These are phyloP conservation scores for Phymanthus crucifer DNA, from an alignment of 92 coral and sea anemone genomes.

Conservation along the genomic window DNA sequence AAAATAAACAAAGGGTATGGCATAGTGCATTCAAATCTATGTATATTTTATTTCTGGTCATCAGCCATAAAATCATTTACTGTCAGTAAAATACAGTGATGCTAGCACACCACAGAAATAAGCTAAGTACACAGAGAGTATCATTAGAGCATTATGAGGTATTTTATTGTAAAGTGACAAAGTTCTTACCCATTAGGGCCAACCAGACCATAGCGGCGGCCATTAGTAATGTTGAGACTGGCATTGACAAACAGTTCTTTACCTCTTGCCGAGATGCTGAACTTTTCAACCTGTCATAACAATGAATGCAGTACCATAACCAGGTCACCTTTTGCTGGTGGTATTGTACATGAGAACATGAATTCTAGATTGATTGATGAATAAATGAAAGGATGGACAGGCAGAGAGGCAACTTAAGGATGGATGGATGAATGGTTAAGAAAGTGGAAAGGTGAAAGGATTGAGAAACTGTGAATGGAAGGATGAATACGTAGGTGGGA, in stretches of 20 bases:
- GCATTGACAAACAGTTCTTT: constrained; percentile 96
- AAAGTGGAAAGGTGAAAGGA: no score
- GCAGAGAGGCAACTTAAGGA: no score
- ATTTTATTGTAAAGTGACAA: background rate
- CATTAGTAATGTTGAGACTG: constrained; percentile 84
- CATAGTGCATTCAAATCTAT: no score
- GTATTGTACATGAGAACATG: no score
- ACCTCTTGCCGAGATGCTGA: constrained; percentile 96
- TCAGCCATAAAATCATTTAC: no score
- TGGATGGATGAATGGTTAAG: background rate
- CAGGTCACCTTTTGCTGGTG: no score
- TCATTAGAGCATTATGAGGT: background rate
- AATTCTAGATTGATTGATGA: no score
- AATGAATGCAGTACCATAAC: background rate
- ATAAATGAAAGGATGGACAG: background rate
- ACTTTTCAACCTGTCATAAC: constrained; percentile 82
- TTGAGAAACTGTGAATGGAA: background rate
- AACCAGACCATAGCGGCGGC: constrained; percentile 94
- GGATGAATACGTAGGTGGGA: background rate
- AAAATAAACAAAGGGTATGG: background rate
- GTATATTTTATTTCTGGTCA: no score
- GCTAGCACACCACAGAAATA: background rate
- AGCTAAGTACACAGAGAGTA: background rate
- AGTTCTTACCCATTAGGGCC: constrained; percentile 95
- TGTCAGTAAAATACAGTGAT: background rate